Base-by-base conservation (phyloP, 2,888 invertebrate species). In the Lissonota sp. region DNA sequence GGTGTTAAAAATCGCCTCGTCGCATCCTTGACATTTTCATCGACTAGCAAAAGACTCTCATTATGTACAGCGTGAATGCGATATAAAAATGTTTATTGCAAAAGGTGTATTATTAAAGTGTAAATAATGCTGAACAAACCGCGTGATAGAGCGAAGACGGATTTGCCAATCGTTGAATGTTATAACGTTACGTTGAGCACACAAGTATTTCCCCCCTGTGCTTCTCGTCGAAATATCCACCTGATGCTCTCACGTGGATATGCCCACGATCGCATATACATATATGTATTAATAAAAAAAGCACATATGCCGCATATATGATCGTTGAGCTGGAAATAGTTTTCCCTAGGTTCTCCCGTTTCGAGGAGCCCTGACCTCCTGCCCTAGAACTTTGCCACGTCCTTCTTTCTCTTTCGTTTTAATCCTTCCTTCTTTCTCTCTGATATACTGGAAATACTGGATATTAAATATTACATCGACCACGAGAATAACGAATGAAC, bases 351-450 rank as follows among this genome's bases (percentile, higher is more conserved):
- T 16, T 75, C 60, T 69, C 60, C 62, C 58, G 72, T 57, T 58
- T 55, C 57, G 55, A 75, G 58, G 63, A 78, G 73, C 78, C 83
- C 46, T 83, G 83, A 81, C 83, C 83, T 83, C 78, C 62, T 83
- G 81, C 75, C 83, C 83, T 80, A 81, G 81, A 83, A 83, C 81
- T 79, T 75, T 70, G 40, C 71, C n/a, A 62, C 51, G 37, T n/a
- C 49, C 58, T 60, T 75, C 66, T 39, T n/a, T 57, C 40, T 16
- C 53, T 26, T 51, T 42, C 46, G 37, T 46, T 57, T n/a, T 44
- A 39, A 10, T 37, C 69, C 57, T 12, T 4, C 60, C 4, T 12
- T 42, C 60, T 12, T 12, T 60, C 42, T 60, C 40, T 42, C 57
- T 14, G 6, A n/a, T 26, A n/a, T 26, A 42, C 14, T 67, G 3